Base-by-base conservation (phyloP, 2,888 invertebrate genomes). In the Cacoxenus indagator region DNA sequence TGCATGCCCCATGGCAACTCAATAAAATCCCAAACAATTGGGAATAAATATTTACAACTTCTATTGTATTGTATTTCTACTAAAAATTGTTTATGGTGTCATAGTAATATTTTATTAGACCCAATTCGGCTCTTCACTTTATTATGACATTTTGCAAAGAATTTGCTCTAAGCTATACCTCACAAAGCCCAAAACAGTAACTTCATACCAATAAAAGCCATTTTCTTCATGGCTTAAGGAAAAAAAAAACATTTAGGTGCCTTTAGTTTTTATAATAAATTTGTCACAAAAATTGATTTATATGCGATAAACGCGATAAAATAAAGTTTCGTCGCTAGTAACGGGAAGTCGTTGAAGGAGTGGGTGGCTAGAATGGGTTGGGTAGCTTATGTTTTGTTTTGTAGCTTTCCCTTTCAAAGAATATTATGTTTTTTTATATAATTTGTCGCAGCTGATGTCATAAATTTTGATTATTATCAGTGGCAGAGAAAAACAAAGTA, bases 381-480 rank as follows among this genome's bases (percentile, higher is more conserved):
- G 24, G 11, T 43, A 31, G 11, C 43, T 45, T 37, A 43, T 62
- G 62, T 17, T 9, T 51, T 6, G 11, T 17, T 51, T 51, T 48
- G 59, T 69, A 68, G 62, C 62, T 68, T 68, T 43, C 46, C 17
- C 64, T 64, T 46, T 64, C 29, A 62, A 31, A 45, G 31, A 64
- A 64, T 62, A 62, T 67, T 51, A 61, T 62, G 37, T 57, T 43
- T 65, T 43, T 55, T 14, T 57, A 29, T 57, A 45, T n/a, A 43
- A 78, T 78, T 78, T 79, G 75, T 76, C 76, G 73, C 81, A 69
- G 73, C 73, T 82, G 84, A 75, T 84, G 85, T 82, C 85, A 86
- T 86, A 86, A 86, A 86, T 87, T 86, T 85, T 86, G 86, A 86
- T 87, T 84, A 78, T 82, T 85, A 86, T 87, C 86, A 82, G 78